These are phyloP conservation scores for Brienomyrus brachyistius DNA, from an alignment of 2,113 vertebrate species.

Conservation along the genomic window DNA sequence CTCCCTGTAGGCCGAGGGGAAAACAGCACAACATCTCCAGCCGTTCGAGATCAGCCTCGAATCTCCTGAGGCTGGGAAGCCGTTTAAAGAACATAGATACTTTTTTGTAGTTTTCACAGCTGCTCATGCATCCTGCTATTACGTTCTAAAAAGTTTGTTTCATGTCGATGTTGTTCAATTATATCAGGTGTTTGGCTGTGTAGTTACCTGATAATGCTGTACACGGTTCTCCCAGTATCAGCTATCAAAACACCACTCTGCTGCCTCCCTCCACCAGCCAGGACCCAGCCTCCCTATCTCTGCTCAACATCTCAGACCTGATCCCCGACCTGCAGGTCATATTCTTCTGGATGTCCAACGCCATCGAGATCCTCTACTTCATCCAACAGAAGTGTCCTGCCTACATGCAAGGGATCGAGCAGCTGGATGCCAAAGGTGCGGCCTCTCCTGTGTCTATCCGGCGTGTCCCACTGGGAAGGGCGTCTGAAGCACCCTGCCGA, in stretches of 20 bases:
- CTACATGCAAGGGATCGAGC: slow-evolving; percentile 81
- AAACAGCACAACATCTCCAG: slow-evolving; percentile 2
- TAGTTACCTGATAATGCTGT: not conserved
- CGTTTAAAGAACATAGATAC: not conserved
- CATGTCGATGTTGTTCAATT: not conserved
- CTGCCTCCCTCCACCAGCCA: slow-evolving; percentile 60
- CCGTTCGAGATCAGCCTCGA: not conserved
- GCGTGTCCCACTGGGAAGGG: not conserved
- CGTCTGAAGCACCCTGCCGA: not conserved
- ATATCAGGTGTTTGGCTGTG: not conserved
- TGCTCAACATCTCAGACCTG: slow-evolving; percentile 74
- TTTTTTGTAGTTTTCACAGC: not conserved
- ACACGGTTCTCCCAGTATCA: not conserved
- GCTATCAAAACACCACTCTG: not conserved
- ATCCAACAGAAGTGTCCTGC: slow-evolving; percentile 82
- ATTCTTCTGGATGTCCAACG: slow-evolving; percentile 96
- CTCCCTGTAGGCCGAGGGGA: not conserved
- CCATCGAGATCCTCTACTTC: slow-evolving; percentile 90
- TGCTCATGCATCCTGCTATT: not conserved
- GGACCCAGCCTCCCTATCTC: slow-evolving; percentile 71
- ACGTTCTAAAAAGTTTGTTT: not conserved
- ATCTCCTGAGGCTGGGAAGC: not conserved
- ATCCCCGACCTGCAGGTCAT: slow-evolving; percentile 83
- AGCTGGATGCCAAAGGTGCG: slow-evolving; percentile 67
- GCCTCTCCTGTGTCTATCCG: not conserved